These are phyloP conservation scores for Drepana falcataria DNA, from an alignment of 2,888 invertebrate genomes.

Conservation along the genomic window DNA sequence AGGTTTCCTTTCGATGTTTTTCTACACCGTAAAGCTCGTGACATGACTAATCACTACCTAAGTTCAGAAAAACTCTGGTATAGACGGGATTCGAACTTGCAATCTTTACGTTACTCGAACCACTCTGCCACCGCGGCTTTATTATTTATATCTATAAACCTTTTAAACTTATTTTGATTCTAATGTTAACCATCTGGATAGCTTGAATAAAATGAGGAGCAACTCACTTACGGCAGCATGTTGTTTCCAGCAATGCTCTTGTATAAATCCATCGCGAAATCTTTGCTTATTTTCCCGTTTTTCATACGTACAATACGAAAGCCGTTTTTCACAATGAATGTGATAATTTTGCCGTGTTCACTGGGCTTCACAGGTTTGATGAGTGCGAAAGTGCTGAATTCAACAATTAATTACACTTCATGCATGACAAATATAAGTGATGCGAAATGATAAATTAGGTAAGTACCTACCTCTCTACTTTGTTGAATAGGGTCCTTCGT, in stretches of 20 bases:
- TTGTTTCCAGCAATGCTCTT: constrained; percentile 74
- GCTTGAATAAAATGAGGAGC: neutral
- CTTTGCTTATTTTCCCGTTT: constrained; percentile 84
- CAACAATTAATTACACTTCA: neutral
- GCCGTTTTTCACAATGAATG: constrained; percentile 81
- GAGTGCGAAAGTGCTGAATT: constrained; percentile 84
- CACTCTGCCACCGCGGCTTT: no score
- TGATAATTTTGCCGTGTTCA: constrained; percentile 87
- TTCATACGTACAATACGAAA: constrained; percentile 84
- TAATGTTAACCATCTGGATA: no score
- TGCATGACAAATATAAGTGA: neutral
- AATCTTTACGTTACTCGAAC: no score
- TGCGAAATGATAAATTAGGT: neutral
- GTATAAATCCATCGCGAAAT: constrained; percentile 83
- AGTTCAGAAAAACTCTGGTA: no score
- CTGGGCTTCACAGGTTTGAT: constrained; percentile 86
- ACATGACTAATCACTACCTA: no score
- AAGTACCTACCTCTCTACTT: constrained; percentile 79
- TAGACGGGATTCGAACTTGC: no score
- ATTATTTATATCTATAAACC: no score
- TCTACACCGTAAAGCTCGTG: no score
- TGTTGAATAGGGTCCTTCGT: constrained; percentile 76
- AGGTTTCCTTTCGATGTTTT: no score
- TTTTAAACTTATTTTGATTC: no score
- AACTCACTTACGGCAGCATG: constrained; percentile 78